These are phyloP conservation scores for Leptopterna dolabrata DNA, from an alignment of 2,888 invertebrate genomes.

Conservation along the genomic window DNA sequence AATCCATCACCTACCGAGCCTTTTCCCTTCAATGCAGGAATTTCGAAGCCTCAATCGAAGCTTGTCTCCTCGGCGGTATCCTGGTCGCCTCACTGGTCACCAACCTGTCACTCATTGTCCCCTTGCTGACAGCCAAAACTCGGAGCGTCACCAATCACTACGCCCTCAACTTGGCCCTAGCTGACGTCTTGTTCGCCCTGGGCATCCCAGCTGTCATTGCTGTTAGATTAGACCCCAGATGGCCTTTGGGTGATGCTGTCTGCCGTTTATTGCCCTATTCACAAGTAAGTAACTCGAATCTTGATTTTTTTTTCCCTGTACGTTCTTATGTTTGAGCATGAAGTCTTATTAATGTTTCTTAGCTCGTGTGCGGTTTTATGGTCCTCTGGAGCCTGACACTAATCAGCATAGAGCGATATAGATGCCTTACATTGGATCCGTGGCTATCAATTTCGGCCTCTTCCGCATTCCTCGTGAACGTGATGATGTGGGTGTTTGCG, in stretches of 20 bases:
- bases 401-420: constrained; percentile 72
- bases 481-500: constrained; percentile 70
- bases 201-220: constrained; percentile 71
- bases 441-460: constrained; percentile 62
- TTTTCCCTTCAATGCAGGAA: not conserved
- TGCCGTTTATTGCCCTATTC: constrained; percentile 71
- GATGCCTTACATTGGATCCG: constrained; percentile 70
- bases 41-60: constrained; percentile 66
- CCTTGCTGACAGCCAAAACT: constrained; percentile 71
- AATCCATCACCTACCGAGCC: too few relatives aligned
- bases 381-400: constrained; percentile 72
- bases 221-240: constrained; percentile 69
- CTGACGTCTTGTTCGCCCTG: constrained; percentile 73
- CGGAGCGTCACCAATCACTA: constrained; percentile 72
- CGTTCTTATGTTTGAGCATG: too few relatives aligned
- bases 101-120: constrained; percentile 70
- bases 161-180: constrained; percentile 73
- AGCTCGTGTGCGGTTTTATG: constrained; percentile 72
- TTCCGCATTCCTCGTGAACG: constrained; percentile 66
- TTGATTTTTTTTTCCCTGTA: too few relatives aligned
- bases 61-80: constrained; percentile 67
- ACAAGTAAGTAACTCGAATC: constrained; percentile 67
- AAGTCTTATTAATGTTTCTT: too few relatives aligned
- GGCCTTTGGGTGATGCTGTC: constrained; percentile 69
- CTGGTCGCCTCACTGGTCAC: constrained; percentile 69